phyloP scores from a whole-genome alignment of 2,113 vertebrate genomes.

The Crotalus helleri region DNA sequence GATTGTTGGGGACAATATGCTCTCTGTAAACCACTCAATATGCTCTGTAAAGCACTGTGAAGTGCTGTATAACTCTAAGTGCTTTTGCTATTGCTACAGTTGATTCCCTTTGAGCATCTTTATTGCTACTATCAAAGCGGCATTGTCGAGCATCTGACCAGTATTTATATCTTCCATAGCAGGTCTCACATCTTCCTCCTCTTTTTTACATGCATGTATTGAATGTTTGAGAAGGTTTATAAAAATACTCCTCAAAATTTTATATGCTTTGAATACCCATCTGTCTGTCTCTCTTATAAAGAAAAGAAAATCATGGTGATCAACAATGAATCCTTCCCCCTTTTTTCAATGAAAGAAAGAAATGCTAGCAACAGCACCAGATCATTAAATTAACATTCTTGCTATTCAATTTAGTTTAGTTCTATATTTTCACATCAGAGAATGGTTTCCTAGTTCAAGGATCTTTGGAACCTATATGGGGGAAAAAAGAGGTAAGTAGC shows the following conservation, averaged over 20 bases:
- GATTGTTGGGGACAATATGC: neutral
- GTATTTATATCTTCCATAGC: neutral
- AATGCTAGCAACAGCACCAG: neutral
- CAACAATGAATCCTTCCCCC: neutral
- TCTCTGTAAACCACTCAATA: too few relatives aligned
- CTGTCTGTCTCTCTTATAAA: neutral
- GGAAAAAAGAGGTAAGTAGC: neutral
- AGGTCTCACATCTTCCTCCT: neutral
- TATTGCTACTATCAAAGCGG: neutral
- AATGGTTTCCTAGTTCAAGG: neutral
- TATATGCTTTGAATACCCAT: neutral
- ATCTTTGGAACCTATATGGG: neutral
- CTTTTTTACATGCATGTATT: neutral
- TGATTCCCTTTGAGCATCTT: neutral
- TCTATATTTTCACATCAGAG: neutral
- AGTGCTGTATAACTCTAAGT: too few relatives aligned
- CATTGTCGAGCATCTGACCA: neutral
- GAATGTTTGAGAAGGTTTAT: neutral
- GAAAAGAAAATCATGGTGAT: neutral
- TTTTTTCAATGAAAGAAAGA: neutral
- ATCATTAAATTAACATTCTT: neutral
- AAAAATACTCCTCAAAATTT: neutral
- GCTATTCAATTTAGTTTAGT: neutral
- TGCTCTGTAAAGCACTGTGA: too few relatives aligned
- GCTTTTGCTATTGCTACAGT: neutral